Evolutionary conservation across 2,888 invertebrate genomes (phyloP).

Genomic region (Cantharis rustica): DNA sequence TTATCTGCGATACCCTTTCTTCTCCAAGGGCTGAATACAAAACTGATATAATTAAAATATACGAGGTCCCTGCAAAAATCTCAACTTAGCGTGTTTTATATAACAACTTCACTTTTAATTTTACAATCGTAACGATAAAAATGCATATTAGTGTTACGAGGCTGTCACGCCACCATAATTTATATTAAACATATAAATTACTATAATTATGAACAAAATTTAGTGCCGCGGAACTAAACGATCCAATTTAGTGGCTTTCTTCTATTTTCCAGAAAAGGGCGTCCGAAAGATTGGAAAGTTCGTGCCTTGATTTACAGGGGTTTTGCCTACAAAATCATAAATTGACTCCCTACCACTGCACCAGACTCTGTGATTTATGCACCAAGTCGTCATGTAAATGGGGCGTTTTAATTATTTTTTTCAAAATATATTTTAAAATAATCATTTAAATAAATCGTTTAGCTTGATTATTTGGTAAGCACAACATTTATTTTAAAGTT

Average conservation of each 20-base stretch:
- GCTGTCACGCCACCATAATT: neutral
- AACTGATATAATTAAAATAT: neutral
- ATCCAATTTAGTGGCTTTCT: neutral
- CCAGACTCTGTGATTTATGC: too few species aligned
- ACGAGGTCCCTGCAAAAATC: neutral
- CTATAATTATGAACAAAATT: neutral
- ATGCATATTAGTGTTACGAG: neutral
- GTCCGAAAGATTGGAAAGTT: too few species aligned
- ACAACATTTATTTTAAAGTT: too few species aligned
- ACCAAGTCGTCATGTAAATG: too few species aligned
- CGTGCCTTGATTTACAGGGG: too few species aligned
- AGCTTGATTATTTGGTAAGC: too few species aligned
- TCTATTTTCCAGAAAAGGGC: neutral
- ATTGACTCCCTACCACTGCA: too few species aligned
- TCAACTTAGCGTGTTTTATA: neutral
- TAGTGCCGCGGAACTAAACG: neutral
- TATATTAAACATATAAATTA: neutral
- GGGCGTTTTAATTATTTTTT: too few species aligned
- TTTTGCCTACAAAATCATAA: too few species aligned
- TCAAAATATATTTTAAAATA: too few species aligned
- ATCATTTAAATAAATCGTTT: too few species aligned
- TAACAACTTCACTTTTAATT: neutral
- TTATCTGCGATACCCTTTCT: neutral
- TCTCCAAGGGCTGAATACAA: neutral
- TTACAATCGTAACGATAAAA: neutral